Conservation (phyloP, 2,113 vertebrate species). For the Elephantulus edwardii region DNA sequence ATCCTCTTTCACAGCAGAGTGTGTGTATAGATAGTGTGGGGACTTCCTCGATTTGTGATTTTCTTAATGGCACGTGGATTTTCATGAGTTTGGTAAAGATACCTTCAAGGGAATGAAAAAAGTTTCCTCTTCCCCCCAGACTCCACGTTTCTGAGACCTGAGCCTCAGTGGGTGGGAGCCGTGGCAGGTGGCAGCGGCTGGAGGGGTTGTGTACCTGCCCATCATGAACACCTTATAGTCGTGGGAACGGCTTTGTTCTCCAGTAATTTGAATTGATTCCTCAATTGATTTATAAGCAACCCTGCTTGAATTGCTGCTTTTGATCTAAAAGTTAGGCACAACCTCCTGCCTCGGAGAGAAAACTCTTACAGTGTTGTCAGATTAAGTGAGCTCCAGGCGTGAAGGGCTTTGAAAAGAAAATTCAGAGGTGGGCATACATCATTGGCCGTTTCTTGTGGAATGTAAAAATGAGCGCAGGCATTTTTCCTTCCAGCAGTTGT, state of each 20-base stretch:
- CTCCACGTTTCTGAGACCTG: not conserved
- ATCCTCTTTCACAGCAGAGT: too few relatives aligned
- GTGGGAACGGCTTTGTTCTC: not conserved
- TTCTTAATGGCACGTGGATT: too few relatives aligned
- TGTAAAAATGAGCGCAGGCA: not conserved
- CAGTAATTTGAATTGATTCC: not conserved
- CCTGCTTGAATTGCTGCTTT: not conserved
- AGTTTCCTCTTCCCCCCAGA: too few relatives aligned
- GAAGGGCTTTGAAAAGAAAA: not conserved
- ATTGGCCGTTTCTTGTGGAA: conserved; percentile 7
- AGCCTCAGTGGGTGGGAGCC: not conserved
- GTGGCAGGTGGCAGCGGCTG: not conserved
- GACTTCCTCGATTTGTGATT: too few relatives aligned
- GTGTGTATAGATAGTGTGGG: too few relatives aligned
- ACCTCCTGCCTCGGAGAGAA: too few relatives aligned
- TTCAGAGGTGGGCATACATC: not conserved
- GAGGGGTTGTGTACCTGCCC: not conserved
- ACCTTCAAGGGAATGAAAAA: not conserved
- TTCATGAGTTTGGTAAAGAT: not conserved
- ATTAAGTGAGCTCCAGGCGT: not conserved
- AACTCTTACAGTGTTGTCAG: too few relatives aligned
- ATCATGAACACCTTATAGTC: not conserved
- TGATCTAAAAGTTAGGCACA: not conserved
- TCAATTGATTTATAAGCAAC: not conserved
- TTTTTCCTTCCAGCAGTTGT: conserved; percentile 48